These are phyloP conservation scores for Oncorhynchus clarkii DNA, from an alignment of 2,113 vertebrate genomes.

Conservation along the genomic window DNA sequence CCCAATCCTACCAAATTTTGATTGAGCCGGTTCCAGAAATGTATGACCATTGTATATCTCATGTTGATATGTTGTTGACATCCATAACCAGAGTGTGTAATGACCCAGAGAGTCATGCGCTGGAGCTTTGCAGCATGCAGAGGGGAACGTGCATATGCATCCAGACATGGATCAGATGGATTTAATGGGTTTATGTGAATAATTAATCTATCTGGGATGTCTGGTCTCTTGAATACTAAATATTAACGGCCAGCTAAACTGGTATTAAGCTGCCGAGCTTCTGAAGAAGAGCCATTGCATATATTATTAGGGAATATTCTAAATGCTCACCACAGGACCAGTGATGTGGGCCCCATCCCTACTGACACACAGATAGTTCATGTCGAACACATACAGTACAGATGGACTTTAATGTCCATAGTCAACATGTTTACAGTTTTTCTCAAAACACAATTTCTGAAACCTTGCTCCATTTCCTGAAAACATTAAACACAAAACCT, in stretches of 20 bases:
- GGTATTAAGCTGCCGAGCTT: slow-evolving; percentile 46
- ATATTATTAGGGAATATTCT: slow-evolving; percentile 48
- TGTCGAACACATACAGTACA: slow-evolving; percentile 36
- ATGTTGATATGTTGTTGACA: slow-evolving; percentile 32
- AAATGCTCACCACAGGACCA: slow-evolving; percentile 39
- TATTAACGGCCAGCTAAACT: slow-evolving; percentile 56
- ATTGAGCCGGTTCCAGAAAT: slow-evolving; percentile 21
- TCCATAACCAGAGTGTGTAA: slow-evolving; percentile 51
- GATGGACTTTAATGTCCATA: too few species aligned
- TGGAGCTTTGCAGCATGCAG: slow-evolving; percentile 9
- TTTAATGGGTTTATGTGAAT: slow-evolving; percentile 63
- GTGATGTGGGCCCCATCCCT: slow-evolving; percentile 25
- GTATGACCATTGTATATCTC: slow-evolving; percentile 36
- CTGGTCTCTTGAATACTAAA: slow-evolving; percentile 58
- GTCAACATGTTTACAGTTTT: too few species aligned
- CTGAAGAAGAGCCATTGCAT: slow-evolving; percentile 37
- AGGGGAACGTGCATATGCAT: slow-evolving; percentile 32
- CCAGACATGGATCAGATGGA: slow-evolving; percentile 48
- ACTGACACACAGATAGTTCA: slow-evolving; percentile 3
- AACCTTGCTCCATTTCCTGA: too few species aligned
- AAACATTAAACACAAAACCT: too few species aligned
- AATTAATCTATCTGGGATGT: slow-evolving; percentile 52
- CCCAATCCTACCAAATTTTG: not conserved
- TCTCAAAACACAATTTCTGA: too few species aligned
- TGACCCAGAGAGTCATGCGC: not conserved